Evolutionary conservation across 2,797 vertebrate species (phyloP).

Genomic region (Aldrovandia affinis): DNA sequence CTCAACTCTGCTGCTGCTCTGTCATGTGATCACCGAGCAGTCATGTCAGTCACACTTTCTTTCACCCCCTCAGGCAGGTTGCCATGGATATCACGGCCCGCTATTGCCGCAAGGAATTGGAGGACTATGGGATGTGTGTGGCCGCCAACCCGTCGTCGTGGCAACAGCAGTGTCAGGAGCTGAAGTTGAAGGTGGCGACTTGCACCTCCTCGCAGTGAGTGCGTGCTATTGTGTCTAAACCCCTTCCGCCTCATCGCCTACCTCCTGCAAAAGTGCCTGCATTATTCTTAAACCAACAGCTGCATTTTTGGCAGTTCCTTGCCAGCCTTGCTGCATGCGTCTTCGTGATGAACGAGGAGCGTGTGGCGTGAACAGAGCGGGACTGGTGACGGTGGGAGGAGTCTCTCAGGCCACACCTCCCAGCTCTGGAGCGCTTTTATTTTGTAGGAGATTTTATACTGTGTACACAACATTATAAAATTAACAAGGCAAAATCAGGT

Average conservation of each 20-base stretch:
- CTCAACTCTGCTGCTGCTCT: background rate
- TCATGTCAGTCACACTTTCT: background rate
- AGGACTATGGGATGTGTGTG: slow-evolving; percentile 87
- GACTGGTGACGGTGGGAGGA: no score
- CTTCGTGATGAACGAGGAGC: no score
- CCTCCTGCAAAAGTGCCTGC: background rate
- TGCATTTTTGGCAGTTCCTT: background rate
- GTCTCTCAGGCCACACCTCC: no score
- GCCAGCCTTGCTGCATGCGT: background rate
- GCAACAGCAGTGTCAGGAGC: slow-evolving; percentile 84
- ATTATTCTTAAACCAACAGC: background rate
- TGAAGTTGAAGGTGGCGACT: slow-evolving; percentile 84
- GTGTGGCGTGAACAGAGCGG: no score
- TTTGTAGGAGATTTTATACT: no score
- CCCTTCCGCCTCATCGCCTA: background rate
- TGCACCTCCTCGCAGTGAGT: slow-evolving; percentile 90
- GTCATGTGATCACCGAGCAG: background rate
- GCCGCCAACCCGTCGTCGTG: slow-evolving; percentile 83
- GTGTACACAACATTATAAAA: no score
- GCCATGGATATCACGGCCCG: slow-evolving; percentile 87
- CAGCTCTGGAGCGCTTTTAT: no score
- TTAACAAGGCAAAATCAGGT: no score
- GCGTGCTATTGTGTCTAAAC: background rate
- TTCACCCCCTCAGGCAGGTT: slow-evolving; percentile 79
- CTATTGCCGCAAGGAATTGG: slow-evolving; percentile 84